Evolutionary conservation across 2,888 invertebrate genomes (phyloP), one percentile per base, ranked within the genome.

Genomic region (Cotesia congregata): DNA sequence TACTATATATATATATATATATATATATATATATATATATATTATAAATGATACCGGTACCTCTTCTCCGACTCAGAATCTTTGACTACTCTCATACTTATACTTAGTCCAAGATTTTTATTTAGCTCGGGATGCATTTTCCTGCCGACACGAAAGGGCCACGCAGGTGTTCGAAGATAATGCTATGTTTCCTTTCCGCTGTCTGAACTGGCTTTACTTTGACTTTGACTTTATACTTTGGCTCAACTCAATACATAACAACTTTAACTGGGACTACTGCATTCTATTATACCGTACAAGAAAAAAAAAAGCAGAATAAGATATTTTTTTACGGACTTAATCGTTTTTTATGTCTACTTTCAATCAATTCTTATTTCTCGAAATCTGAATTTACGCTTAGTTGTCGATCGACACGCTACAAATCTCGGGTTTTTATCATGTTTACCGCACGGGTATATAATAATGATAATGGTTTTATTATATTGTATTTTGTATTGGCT

Each of bases 91-190:
- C 70, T 41, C 67, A 38, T 30, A 30, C 30, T 30, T 30, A 30
- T 30, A 30, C 30, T 30, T 30, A 30, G 3, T 30, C 3, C 30
- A 30, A 30, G 30, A 30, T 30, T 30, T 30, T 30, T 30, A 30
- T 30, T 30, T 30, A 30, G 7, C 12, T 17, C 20, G 12, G 50
- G 41, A 41, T 65, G 72, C 64, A 72, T 72, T 72, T 65, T 65
- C 62, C 72, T 39, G 17, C 39, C 40, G 62, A 61, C 62, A 65
- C 61, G 71, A 71, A 75, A 60, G 40, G 41, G 61, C 50, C 67
- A 60, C 59, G 75, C 76, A 76, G 76, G 76, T 76, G 76, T 76
- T 72, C 76, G 67, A 38, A 65, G 72, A 76, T 76, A 76, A 76
- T 76, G 67, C 62, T 59, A 59, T 65, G 41, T 76, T 74, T 74